phyloP scores from a whole-genome alignment of 1,140 invertebrate genomes.

The Macrotrachela quadricornifera region DNA sequence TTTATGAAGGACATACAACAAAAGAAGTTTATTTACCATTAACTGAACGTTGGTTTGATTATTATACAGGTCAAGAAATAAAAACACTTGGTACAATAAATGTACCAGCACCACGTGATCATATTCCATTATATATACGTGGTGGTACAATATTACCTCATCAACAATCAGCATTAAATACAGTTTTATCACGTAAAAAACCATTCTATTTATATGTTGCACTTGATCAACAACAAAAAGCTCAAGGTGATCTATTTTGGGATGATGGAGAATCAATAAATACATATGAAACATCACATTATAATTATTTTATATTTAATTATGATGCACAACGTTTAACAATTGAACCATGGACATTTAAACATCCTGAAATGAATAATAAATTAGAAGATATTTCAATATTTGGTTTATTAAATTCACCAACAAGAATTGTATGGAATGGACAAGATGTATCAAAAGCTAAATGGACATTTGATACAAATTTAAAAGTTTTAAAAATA shows the following conservation, averaged over 20 bases:
- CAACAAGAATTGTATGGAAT: no score
- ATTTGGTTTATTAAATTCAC: no score
- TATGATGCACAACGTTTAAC: no score
- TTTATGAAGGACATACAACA: slow-evolving; percentile 37
- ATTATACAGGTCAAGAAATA: slow-evolving; percentile 16
- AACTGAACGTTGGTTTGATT: slow-evolving; percentile 27
- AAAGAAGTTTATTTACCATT: slow-evolving; percentile 1
- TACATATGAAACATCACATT: neutral
- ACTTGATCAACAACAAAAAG: slow-evolving; percentile 3
- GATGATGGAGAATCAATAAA: slow-evolving; percentile 9
- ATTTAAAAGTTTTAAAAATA: no score
- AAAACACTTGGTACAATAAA: no score
- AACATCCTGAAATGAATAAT: no score
- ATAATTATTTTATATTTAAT: slow-evolving; percentile 3
- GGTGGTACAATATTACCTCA: slow-evolving; percentile 28
- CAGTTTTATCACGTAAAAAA: slow-evolving; percentile 10
- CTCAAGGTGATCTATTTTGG: slow-evolving; percentile 10
- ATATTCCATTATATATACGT: slow-evolving; percentile 26
- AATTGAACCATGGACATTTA: no score
- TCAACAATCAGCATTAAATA: slow-evolving; percentile 24
- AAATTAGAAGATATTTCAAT: no score
- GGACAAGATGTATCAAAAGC: no score
- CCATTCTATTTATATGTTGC: slow-evolving; percentile 9
- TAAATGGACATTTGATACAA: no score
- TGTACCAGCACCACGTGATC: slow-evolving; percentile 11